These are phyloP conservation scores for Chalcis sispes DNA, from an alignment of 2,888 invertebrate species.

Conservation along the genomic window DNA sequence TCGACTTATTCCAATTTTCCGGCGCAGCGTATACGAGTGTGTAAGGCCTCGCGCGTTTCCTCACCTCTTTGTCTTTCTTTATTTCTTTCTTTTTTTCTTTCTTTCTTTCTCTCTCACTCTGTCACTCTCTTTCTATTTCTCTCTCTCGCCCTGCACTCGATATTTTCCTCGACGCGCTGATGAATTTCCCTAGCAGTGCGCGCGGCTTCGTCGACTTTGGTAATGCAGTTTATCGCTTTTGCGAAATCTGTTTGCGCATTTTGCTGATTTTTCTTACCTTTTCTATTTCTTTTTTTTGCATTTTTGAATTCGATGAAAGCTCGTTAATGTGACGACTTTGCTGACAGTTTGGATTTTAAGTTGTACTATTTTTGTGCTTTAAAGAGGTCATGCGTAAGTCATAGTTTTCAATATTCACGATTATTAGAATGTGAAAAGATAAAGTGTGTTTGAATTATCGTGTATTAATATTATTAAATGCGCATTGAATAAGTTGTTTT, in stretches of 20 bases:
- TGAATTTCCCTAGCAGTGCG: conserved; percentile 13
- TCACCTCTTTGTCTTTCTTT: no score
- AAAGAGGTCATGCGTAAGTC: conserved; percentile 14
- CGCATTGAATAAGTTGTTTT: not conserved
- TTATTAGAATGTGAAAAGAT: not conserved
- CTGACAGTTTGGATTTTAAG: not conserved
- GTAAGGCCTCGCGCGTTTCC: not conserved
- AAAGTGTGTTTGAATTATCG: conserved; percentile 3
- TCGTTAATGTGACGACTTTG: no score
- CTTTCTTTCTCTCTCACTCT: no score
- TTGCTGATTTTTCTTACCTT: not conserved
- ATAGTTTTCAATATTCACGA: conserved; percentile 32
- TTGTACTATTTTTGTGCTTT: not conserved
- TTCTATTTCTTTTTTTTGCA: not conserved
- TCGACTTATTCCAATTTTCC: conserved; percentile 53
- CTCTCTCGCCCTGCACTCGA: not conserved
- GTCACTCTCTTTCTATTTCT: not conserved
- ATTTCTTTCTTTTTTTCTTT: no score
- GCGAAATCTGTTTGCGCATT: not conserved
- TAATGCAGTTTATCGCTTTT: not conserved
- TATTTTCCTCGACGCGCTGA: not conserved
- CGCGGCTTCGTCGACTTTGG: not conserved
- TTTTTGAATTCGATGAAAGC: not conserved
- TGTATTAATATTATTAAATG: conserved; percentile 21
- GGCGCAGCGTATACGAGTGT: not conserved